Conservation (phyloP, 2,888 invertebrate genomes). For the Norana najaformis region DNA sequence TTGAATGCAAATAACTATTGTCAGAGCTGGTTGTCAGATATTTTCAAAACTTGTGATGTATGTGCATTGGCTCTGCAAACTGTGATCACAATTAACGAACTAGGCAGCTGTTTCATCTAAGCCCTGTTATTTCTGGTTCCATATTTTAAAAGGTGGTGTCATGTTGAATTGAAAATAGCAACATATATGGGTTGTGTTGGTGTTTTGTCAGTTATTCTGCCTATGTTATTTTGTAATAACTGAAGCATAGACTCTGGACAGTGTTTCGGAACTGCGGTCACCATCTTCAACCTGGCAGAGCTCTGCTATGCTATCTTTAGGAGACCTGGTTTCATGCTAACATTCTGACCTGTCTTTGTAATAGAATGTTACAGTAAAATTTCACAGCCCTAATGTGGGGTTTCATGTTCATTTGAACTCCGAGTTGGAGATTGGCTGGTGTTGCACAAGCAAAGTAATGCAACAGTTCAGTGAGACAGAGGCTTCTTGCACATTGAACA, state of each 20-base stretch:
- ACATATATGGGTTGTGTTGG: background rate
- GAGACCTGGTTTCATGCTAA: background rate
- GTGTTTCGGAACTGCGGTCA: background rate
- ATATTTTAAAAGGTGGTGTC: background rate
- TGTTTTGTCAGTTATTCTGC: background rate
- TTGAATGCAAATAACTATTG: background rate
- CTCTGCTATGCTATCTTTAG: background rate
- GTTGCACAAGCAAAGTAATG: background rate
- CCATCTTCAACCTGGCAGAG: background rate
- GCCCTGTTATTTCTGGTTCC: background rate
- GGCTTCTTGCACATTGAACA: background rate
- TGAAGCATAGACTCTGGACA: too few species aligned
- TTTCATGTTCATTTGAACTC: background rate
- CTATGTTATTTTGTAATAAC: background rate
- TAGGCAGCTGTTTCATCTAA: background rate
- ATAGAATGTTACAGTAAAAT: background rate
- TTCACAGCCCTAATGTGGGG: background rate
- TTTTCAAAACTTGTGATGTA: background rate
- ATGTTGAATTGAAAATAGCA: background rate
- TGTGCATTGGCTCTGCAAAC: background rate
- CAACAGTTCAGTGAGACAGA: background rate
- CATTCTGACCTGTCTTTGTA: background rate
- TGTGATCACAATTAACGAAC: conserved; percentile 13
- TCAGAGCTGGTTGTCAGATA: background rate
- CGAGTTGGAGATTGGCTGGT: background rate